Conservation (phyloP, 2,888 invertebrate species). For the Patella caerulea region DNA sequence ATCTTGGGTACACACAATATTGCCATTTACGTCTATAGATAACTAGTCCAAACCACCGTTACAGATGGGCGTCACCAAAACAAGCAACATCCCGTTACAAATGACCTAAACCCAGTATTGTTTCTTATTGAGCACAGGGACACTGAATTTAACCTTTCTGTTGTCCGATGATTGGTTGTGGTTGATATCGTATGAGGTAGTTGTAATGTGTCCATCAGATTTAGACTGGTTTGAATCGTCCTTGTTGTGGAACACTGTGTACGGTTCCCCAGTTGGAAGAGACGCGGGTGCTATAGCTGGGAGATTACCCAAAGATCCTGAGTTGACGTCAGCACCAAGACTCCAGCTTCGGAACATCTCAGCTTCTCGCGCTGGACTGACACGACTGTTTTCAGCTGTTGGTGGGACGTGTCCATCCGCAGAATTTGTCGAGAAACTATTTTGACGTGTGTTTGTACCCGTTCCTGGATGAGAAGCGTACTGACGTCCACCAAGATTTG, state of each 20-base stretch:
- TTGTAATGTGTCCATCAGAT: constrained; percentile 34
- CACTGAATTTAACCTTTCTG: constrained; percentile 31
- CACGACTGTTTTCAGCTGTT: constrained; percentile 32
- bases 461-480: constrained; percentile 25
- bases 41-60: too few relatives aligned
- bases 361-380: neutral
- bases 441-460: constrained; percentile 41
- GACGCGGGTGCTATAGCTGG: constrained; percentile 35
- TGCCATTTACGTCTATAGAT: too few relatives aligned
- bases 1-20: too few relatives aligned
- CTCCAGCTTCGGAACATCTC: constrained; percentile 31
- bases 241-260: constrained; percentile 10
- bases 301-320: constrained; percentile 29
- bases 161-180: constrained; percentile 26
- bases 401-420: constrained; percentile 32
- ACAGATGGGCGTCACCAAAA: too few relatives aligned
- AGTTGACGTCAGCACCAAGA: constrained; percentile 24
- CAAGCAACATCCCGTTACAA: too few relatives aligned
- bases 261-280: constrained; percentile 32
- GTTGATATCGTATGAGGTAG: constrained; percentile 32
- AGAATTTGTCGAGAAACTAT: constrained; percentile 35
- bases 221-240: constrained; percentile 16
- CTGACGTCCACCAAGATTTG: constrained; percentile 43
- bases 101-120: constrained; percentile 48
- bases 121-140: constrained; percentile 47